Evolutionary conservation across 2,113 vertebrate genomes (phyloP).

Genomic region (Leucopsar rothschildi): DNA sequence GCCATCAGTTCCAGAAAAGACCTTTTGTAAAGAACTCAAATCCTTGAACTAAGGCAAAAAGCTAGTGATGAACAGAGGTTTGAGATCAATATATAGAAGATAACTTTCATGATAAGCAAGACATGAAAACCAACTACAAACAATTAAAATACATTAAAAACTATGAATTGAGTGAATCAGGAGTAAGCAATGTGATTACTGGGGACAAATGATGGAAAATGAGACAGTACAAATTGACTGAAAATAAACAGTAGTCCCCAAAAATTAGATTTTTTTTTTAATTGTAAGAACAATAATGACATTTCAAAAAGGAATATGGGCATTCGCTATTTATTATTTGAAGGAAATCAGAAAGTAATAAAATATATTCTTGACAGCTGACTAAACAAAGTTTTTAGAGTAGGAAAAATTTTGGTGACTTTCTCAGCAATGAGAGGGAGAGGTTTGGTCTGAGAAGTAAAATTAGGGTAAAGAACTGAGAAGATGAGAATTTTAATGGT

Average conservation of each 20-base stretch:
- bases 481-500: not conserved
- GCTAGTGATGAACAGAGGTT: not conserved
- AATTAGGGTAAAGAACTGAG: not conserved
- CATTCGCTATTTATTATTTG: not conserved
- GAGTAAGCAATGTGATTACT: not conserved
- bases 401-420: not conserved
- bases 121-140: not conserved
- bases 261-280: not conserved
- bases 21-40: not conserved
- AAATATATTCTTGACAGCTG: not conserved
- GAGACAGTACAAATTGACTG: not conserved
- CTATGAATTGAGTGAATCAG: not conserved
- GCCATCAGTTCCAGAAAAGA: not conserved
- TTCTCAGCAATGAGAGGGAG: not conserved
- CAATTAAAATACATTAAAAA: conserved; percentile 14
- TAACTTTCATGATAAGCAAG: not conserved
- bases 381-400: not conserved
- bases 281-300: not conserved
- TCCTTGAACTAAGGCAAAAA: not conserved
- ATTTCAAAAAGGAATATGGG: not conserved
- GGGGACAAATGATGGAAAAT: not conserved
- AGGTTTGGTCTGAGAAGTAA: not conserved
- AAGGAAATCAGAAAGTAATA: not conserved
- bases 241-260: not conserved
- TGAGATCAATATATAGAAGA: not conserved